phyloP scores from a whole-genome alignment of 2,888 invertebrate genomes.

The Arctia plantaginis region DNA sequence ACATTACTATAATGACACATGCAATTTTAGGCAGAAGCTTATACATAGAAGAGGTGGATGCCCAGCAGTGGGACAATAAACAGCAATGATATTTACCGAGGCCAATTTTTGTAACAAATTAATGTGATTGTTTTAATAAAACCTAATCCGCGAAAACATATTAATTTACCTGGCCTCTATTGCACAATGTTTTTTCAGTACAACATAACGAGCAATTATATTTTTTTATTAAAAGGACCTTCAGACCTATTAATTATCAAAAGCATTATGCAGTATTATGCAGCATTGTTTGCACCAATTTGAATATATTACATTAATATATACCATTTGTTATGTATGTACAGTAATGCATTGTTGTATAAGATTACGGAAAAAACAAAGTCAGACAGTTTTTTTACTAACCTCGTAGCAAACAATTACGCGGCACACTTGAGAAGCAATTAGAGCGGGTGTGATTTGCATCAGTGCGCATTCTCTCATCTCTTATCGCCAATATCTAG shows the following conservation, averaged over 20 bases:
- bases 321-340: slow-evolving; percentile 19
- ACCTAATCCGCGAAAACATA: too few relatives aligned
- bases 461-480: not conserved
- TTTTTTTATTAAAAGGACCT: slow-evolving; percentile 51
- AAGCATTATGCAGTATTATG: slow-evolving; percentile 43
- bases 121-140: too few relatives aligned
- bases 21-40: too few relatives aligned
- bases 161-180: not conserved
- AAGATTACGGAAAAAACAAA: slow-evolving; percentile 9
- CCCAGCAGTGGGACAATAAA: too few relatives aligned
- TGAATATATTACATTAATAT: slow-evolving; percentile 57
- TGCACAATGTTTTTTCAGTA: not conserved
- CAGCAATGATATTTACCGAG: too few relatives aligned
- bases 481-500: too few relatives aligned
- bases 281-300: slow-evolving; percentile 59
- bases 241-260: slow-evolving; percentile 37
- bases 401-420: not conserved
- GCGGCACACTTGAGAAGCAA: too few relatives aligned
- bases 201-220: slow-evolving; percentile 22
- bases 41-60: too few relatives aligned
- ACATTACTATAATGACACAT: too few relatives aligned
- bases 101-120: too few relatives aligned
- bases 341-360: slow-evolving; percentile 5
- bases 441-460: not conserved
- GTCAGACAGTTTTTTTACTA: not conserved